A percentile compares a stretch with the other conserved stretches of the same genome.
phyloP scores from a whole-genome alignment of 2,113 vertebrate species.

The Dromiciops gliroides region DNA sequence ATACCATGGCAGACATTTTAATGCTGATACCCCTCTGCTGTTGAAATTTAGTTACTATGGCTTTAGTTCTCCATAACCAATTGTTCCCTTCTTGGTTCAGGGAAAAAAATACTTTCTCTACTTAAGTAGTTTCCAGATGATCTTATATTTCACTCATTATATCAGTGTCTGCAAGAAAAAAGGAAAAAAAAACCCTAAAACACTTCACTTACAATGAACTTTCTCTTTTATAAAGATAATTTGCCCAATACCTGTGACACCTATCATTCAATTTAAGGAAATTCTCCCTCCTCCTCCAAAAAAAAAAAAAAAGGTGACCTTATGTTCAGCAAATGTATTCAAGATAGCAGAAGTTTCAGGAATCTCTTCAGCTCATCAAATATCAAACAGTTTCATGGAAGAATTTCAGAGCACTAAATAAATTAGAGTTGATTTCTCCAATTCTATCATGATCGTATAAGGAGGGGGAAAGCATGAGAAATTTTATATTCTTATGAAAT shows the following conservation, averaged over 20 bases:
- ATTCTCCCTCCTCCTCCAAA: neutral
- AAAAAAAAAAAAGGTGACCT: neutral
- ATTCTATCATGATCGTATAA: neutral
- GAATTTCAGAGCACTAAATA: constrained; percentile 49
- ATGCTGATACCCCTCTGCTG: neutral
- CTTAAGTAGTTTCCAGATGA: constrained; percentile 22
- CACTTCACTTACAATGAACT: accelerated
- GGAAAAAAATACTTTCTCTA: neutral
- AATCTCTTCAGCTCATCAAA: constrained; percentile 40
- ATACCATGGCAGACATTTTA: neutral
- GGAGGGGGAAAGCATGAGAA: neutral
- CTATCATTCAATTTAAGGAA: neutral
- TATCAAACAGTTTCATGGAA: constrained; percentile 3
- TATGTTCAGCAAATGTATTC: neutral
- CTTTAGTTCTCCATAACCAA: neutral
- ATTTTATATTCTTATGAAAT: constrained; percentile 9
- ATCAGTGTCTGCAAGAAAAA: constrained; percentile 6
- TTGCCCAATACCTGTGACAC: neutral
- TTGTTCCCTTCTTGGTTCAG: neutral
- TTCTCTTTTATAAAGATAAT: neutral
- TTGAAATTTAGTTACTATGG: neutral
- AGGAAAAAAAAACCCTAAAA: neutral
- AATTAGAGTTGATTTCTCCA: constrained; percentile 4
- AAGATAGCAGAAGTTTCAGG: neutral
- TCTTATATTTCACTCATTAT: neutral